Evolutionary conservation across 2,113 vertebrate genomes (phyloP).

Genomic region (Cichladusa arquata): DNA sequence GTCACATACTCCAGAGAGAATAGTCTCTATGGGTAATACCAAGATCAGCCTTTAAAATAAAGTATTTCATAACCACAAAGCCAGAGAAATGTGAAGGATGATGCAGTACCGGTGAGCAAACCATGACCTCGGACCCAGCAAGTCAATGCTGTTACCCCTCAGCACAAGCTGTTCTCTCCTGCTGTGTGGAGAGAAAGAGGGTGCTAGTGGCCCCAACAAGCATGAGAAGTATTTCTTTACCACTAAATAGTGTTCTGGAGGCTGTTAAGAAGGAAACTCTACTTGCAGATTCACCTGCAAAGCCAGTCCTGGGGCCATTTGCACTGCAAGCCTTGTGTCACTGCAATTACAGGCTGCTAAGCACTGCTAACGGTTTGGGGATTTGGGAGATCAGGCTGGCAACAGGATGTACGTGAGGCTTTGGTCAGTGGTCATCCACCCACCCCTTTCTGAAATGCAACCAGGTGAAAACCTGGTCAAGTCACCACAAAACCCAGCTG

Average conservation of each 20-base stretch:
- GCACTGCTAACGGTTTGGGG: fast-evolving
- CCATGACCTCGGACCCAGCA: not conserved
- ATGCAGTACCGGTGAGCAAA: not conserved
- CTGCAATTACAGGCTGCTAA: not conserved
- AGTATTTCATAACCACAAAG: slow-evolving; percentile 40
- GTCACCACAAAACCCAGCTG: not conserved
- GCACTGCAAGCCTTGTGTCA: not conserved
- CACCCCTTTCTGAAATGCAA: not conserved
- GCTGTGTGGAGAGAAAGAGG: not conserved
- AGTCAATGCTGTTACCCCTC: not conserved
- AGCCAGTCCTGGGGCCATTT: not conserved
- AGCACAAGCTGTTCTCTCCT: not conserved
- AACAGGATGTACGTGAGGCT: not conserved
- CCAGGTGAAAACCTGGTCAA: not conserved
- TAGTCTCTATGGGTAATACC: slow-evolving; percentile 4
- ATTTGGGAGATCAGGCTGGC: not conserved
- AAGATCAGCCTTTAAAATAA: slow-evolving; percentile 6
- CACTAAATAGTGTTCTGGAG: not conserved
- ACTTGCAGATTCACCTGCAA: not conserved
- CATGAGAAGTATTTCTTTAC: fast-evolving
- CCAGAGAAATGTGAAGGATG: not conserved
- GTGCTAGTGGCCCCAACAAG: not conserved
- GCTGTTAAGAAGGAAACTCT: not conserved
- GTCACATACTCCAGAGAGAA: slow-evolving; percentile 34
- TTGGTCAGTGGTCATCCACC: not conserved